Base-by-base conservation (phyloP, 2,888 invertebrate species). In the Orthonychiurus folsomi region DNA sequence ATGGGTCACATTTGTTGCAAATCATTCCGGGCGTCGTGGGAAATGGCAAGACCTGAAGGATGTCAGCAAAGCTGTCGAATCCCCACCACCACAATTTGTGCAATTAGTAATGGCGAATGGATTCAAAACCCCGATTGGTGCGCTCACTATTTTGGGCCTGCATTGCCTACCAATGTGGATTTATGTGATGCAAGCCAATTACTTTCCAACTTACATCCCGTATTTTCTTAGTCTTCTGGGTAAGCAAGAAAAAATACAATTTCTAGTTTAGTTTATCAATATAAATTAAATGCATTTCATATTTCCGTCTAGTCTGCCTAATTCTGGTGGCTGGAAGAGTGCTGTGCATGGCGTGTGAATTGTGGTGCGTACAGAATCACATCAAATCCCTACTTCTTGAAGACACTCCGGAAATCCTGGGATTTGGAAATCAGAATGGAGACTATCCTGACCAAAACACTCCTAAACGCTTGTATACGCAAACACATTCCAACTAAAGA, bases 61-160 rank as follows among this genome's bases (percentile, higher is more conserved):
- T 18, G n/a, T 21, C 15, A 24, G 21, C 21, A 20, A 52, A 20
- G n/a, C 25, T 18, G 25, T 18, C 20, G 15, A 24, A 24, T n/a
- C 50, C 50, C 50, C 50, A 21, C 9, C 54, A 20, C 54, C 25
- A 24, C 20, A 24, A 54, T 24, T 54, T 21, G 54, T 24, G 23
- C 54, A 54, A 24, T 18, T 24, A 24, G 23, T 54, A 15, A 54
- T 54, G 54, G 54, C 54, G 2, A 54, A 54, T 24, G 54, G 54
- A 24, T 54, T 54, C 23, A 3, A 54, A 12, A 54, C 54, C 2
- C 54, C 54, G 12, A 24, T 24, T 21, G 54, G 54, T 18, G 18
- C 23, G n/a, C 23, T 54, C 2, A 24, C 54, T 18, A 54, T 54
- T 24, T 21, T 21, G 3, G 54, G 54, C 23, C 54, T 54, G 20